phyloP scores from a whole-genome alignment of 2,113 vertebrate genomes.

The Entelurus aequoreus region DNA sequence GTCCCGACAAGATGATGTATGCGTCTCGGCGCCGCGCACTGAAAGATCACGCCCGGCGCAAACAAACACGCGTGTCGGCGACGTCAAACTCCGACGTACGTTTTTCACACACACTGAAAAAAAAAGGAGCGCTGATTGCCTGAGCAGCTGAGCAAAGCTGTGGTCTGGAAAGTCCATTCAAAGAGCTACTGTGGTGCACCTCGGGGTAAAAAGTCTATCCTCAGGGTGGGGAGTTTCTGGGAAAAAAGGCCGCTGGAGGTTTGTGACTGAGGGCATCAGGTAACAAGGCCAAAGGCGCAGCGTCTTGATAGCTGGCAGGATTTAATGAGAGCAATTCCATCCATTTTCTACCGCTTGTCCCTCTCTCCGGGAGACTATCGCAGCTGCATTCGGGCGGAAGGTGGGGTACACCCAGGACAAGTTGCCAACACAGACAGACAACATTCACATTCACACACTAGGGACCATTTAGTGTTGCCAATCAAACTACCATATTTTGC shows the following conservation, averaged over 20 bases:
- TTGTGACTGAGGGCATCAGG: slow-evolving; percentile 54
- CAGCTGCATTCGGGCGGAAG: too few relatives aligned
- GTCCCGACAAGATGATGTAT: slow-evolving; percentile 48
- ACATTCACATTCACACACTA: too few relatives aligned
- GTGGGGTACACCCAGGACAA: too few relatives aligned
- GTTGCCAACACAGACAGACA: too few relatives aligned
- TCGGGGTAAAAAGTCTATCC: slow-evolving; percentile 35
- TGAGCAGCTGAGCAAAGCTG: slow-evolving; percentile 64
- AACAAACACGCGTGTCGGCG: slow-evolving; percentile 42
- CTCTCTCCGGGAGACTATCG: too few relatives aligned
- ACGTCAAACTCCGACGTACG: slow-evolving; percentile 8
- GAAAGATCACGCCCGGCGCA: slow-evolving; percentile 32
- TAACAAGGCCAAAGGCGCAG: slow-evolving; percentile 27
- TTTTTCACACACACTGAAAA: slow-evolving; percentile 10
- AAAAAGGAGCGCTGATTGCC: slow-evolving; percentile 56
- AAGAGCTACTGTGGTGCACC: slow-evolving; percentile 38
- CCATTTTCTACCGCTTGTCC: too few relatives aligned
- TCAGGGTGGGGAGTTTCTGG: slow-evolving; percentile 31
- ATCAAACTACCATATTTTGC: too few relatives aligned
- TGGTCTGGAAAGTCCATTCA: slow-evolving; percentile 62
- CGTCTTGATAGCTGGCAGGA: neutral
- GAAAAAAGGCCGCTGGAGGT: slow-evolving; percentile 43
- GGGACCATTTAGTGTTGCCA: too few relatives aligned
- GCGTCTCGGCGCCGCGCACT: slow-evolving; percentile 28
- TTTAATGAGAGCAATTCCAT: neutral